Percentiles rank a stretch among this genome's conserved stretches.
Conservation (phyloP, 2,113 vertebrate genomes). For the Strix uralensis region DNA sequence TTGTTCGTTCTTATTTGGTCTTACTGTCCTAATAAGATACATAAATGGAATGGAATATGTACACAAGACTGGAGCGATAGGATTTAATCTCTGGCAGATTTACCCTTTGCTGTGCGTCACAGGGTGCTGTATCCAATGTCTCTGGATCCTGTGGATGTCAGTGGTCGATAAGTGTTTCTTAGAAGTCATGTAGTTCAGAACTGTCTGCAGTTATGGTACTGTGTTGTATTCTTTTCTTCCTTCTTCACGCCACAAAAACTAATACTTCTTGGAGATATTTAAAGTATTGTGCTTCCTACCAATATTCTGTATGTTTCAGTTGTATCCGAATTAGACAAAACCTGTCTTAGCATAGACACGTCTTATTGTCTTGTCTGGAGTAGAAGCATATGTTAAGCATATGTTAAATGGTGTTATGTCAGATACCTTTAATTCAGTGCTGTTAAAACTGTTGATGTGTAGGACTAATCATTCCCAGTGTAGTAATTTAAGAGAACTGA, state of each 20-base stretch:
- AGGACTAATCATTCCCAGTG: background rate
- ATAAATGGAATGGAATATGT: background rate
- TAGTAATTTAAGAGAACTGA: background rate
- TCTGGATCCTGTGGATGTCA: background rate
- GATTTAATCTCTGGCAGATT: background rate
- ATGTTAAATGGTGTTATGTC: background rate
- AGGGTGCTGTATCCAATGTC: background rate
- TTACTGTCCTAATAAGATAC: background rate
- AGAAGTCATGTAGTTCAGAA: background rate
- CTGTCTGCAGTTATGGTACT: background rate
- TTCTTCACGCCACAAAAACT: background rate
- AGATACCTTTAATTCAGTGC: background rate
- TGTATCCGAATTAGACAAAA: background rate
- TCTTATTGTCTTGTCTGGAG: background rate
- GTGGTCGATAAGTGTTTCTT: background rate
- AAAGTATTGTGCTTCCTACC: background rate
- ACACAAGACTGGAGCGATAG: background rate
- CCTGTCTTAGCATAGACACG: background rate
- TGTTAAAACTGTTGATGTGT: background rate
- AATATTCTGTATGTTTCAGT: background rate
- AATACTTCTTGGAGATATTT: background rate
- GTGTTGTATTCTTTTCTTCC: background rate
- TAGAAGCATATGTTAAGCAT: background rate
- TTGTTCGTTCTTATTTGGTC: background rate
- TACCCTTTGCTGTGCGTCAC: background rate